Evolutionary conservation across 2,113 vertebrate genomes (phyloP).

Genomic region (Actinemys pallida): DNA sequence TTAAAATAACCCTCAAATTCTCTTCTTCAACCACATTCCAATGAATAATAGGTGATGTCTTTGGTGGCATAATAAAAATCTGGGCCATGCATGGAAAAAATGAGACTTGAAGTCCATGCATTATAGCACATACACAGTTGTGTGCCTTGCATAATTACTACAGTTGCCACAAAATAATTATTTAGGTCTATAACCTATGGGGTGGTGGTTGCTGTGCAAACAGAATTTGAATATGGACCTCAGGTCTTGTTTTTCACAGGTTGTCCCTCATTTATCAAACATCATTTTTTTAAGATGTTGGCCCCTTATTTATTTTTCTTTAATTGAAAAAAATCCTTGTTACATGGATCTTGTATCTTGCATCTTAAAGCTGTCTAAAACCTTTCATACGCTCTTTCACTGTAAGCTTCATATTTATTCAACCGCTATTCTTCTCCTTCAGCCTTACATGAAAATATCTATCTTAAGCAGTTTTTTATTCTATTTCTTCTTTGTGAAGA

Average conservation of each 20-base stretch:
- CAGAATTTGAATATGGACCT: not conserved
- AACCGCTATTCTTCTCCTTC: not conserved
- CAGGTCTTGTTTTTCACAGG: not conserved
- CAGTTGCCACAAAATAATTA: not conserved
- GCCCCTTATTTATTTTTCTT: not conserved
- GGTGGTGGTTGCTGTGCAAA: not conserved
- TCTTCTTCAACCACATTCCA: not conserved
- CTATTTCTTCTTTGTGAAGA: not conserved
- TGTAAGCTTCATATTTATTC: not conserved
- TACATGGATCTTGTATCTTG: not conserved
- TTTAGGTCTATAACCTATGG: not conserved
- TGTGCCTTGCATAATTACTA: not conserved
- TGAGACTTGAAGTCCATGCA: constrained; percentile 46
- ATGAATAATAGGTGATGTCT: not conserved
- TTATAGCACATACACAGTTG: not conserved
- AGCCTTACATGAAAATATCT: not conserved
- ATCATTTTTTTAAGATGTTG: not conserved
- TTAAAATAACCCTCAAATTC: not conserved
- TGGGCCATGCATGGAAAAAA: not conserved
- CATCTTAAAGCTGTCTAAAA: not conserved
- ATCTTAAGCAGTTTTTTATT: constrained; percentile 6
- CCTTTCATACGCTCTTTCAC: not conserved
- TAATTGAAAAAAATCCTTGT: fast-evolving
- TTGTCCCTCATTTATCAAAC: not conserved
- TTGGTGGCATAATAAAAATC: not conserved